Evolutionary conservation across 2,888 invertebrate genomes (phyloP), one percentile per base, ranked within the genome.

Genomic region (Agriotes lineatus): DNA sequence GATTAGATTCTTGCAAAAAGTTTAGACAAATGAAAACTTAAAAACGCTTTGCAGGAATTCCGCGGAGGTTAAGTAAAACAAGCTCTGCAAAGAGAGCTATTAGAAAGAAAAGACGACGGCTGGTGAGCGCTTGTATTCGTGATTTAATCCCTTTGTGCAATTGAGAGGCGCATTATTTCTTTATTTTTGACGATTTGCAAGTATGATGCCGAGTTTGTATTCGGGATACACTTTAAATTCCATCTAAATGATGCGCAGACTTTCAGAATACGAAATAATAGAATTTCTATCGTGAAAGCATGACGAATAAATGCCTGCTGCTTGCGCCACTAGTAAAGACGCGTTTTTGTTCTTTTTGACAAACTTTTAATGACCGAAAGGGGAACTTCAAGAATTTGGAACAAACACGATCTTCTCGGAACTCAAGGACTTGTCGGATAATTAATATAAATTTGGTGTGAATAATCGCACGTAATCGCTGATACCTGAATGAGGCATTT

Each of bases 181-280:
- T 61, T 61, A 52, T 61, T 61, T 61, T 50, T 35, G n/a, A 22
- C 22, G 37, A 61, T 61, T 61, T 52, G 61, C 61, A 61, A 61
- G 61, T 61, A 61, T 52, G 61, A 61, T 61, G 20, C 35, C 20
- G 39, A 39, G 48, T 61, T 61, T 52, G 61, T 61, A 61, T 61
- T 61, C 61, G 50, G 25, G 50, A 50, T 61, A 52, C 52, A 61
- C 30, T 61, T 61, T 61, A 61, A 61, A 61, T 61, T 61, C 61
- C 50, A 61, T 61, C 50, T 61, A 52, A 61, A 61, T 61, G 61
- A 61, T 61, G 52, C 61, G 42, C 52, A 50, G 61, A 61, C 61
- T 52, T 61, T 61, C 16, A 19, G 61, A 61, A 61, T 61, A 61
- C 60, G 20, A 50, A 61, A 61, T 61, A 61, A 61, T 61, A 50